Percentiles rank a stretch among this genome's conserved stretches.
These are phyloP conservation scores for Manacus vitellinus DNA, from an alignment of 2,113 vertebrate species.

Conservation along the genomic window DNA sequence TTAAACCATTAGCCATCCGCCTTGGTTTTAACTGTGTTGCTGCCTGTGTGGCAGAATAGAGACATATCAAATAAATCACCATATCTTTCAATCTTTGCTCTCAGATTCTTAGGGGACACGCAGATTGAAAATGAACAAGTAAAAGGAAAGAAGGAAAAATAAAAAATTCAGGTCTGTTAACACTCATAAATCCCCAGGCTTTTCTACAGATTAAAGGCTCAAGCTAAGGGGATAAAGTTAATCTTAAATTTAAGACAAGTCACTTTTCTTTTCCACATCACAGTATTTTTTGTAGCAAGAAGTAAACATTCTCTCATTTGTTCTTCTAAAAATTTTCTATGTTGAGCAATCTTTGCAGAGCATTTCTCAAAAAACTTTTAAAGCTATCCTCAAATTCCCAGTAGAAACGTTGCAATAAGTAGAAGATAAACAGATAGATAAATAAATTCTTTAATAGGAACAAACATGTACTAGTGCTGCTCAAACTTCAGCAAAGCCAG, in stretches of 20 bases:
- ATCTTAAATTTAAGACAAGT: slow-evolving; percentile 63
- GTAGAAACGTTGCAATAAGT: not conserved
- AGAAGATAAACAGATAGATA: not conserved
- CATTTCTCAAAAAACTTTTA: not conserved
- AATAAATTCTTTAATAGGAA: not conserved
- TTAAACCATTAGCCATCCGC: not conserved
- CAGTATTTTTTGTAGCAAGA: slow-evolving; percentile 30
- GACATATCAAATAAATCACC: slow-evolving; percentile 46
- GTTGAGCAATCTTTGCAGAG: not conserved
- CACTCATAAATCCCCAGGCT: slow-evolving; percentile 57
- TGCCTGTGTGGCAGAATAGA: slow-evolving; percentile 14
- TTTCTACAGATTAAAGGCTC: slow-evolving; percentile 69
- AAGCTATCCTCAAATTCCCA: not conserved
- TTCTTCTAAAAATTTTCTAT: not conserved
- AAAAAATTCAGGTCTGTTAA: slow-evolving; percentile 62
- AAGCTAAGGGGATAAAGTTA: slow-evolving; percentile 50
- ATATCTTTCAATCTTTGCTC: slow-evolving; percentile 3
- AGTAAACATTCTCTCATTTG: slow-evolving; percentile 8
- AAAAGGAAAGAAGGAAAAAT: slow-evolving; percentile 36
- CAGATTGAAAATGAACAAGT: slow-evolving; percentile 44
- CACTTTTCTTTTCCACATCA: slow-evolving; percentile 38
- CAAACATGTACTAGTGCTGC: not conserved
- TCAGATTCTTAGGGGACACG: slow-evolving; percentile 38
- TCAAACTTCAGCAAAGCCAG: not conserved
- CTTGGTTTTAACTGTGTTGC: not conserved